These are phyloP conservation scores for Phortica okadai DNA, from an alignment of 2,888 invertebrate species.

Conservation along the genomic window DNA sequence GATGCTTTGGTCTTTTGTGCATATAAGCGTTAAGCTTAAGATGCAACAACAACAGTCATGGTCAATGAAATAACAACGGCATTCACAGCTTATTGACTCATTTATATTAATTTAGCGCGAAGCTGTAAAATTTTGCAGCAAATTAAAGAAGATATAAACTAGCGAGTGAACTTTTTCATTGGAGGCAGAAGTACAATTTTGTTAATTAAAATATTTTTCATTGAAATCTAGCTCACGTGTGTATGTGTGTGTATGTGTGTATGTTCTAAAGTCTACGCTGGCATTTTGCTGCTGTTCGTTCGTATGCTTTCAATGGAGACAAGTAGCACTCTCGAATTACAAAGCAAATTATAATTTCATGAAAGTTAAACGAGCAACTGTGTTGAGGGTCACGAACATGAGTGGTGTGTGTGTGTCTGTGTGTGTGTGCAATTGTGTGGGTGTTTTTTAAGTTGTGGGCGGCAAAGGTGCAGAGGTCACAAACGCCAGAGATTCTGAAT, in stretches of 20 bases:
- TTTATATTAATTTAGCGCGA: too few species aligned
- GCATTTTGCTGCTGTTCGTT: conserved; percentile 40
- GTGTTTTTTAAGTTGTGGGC: conserved; percentile 14
- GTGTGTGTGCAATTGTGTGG: conserved; percentile 36
- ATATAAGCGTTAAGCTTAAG: background rate
- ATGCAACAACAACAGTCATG: background rate
- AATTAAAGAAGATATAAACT: conserved; percentile 17
- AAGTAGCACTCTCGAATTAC: conserved; percentile 62
- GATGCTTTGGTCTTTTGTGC: conserved; percentile 16
- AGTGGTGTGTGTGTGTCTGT: conserved; percentile 28
- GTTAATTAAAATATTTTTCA: conserved; percentile 73
- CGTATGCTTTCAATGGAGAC: conserved; percentile 26
- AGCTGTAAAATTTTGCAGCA: background rate
- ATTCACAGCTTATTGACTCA: too few species aligned
- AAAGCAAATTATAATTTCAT: conserved; percentile 74
- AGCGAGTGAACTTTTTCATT: background rate
- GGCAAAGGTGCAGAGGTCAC: conserved; percentile 4
- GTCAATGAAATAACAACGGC: background rate
- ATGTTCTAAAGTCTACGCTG: conserved; percentile 39
- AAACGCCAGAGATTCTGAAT: conserved; percentile 65
- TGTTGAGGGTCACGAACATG: conserved; percentile 34
- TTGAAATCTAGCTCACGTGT: conserved; percentile 58
- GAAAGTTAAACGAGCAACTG: conserved; percentile 70
- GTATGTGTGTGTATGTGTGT: conserved; percentile 37
- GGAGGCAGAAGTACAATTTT: conserved; percentile 58